Evolutionary conservation across 2,113 vertebrate species (phyloP).

Genomic region (Rhinolophus ferrumequinum): DNA sequence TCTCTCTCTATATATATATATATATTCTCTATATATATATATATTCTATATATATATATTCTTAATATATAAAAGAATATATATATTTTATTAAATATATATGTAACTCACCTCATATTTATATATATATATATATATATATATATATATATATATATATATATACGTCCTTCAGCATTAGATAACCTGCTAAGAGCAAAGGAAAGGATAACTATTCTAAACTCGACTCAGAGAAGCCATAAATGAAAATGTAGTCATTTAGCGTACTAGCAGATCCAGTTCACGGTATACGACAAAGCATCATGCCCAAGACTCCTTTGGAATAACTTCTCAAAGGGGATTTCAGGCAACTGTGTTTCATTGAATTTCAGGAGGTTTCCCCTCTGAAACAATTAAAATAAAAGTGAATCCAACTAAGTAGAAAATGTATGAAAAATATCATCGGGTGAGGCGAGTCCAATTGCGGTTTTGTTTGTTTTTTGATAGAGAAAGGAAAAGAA

Average conservation of each 20-base stretch:
- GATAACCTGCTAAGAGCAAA: background rate
- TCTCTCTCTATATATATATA: too few relatives aligned
- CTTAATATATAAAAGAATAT: too few relatives aligned
- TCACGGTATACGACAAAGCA: background rate
- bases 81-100: too few relatives aligned
- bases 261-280: background rate
- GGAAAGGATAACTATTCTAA: background rate
- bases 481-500: constrained; percentile 27
- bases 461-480: background rate
- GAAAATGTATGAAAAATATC: background rate
- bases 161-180: background rate
- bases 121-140: too few relatives aligned
- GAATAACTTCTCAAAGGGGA: background rate
- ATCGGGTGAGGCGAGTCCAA: background rate
- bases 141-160: too few relatives aligned
- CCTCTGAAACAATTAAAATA: constrained; percentile 16
- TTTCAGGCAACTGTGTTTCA: background rate
- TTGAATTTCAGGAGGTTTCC: background rate
- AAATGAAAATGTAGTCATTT: background rate
- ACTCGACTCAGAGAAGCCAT: background rate
- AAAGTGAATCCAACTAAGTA: background rate
- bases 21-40: too few relatives aligned
- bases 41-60: too few relatives aligned
- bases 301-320: background rate
- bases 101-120: too few relatives aligned